Evolutionary conservation across 2,888 invertebrate genomes (phyloP).

Genomic region (Cylindroiulus punctatus): DNA sequence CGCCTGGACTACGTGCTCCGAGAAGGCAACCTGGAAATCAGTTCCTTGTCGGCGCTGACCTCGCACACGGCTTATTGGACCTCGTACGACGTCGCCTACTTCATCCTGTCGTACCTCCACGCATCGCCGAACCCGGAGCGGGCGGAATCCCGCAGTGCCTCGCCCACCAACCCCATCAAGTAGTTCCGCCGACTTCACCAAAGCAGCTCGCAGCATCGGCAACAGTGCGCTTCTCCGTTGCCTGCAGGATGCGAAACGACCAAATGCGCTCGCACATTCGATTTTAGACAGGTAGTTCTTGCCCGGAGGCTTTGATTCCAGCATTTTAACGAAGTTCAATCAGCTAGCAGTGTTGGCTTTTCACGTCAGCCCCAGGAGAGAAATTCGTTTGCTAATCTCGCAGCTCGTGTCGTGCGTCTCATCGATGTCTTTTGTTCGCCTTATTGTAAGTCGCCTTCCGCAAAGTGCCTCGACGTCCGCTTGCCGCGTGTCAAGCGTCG

Average conservation of each 20-base stretch:
- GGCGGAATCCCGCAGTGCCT: not conserved
- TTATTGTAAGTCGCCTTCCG: conserved; percentile 25
- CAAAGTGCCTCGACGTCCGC: not conserved
- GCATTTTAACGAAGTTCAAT: not conserved
- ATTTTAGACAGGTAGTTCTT: not conserved
- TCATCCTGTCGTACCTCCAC: conserved; percentile 70
- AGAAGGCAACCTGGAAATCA: conserved; percentile 71
- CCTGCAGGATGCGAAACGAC: not conserved
- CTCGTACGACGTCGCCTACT: conserved; percentile 74
- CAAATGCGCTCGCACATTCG: not conserved
- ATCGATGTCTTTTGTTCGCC: not conserved
- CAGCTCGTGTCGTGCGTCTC: conserved; percentile 10
- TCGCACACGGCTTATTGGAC: conserved; percentile 76
- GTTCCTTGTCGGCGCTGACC: conserved; percentile 72
- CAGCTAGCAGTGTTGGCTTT: not conserved
- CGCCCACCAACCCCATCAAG: conserved; percentile 36
- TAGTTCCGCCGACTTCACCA: not conserved
- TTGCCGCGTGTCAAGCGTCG: not conserved
- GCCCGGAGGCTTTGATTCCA: not conserved
- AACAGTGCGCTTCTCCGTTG: not conserved
- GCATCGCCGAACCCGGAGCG: conserved; percentile 61
- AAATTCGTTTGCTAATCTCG: not conserved
- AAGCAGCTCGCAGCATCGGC: not conserved
- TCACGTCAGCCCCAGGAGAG: not conserved
- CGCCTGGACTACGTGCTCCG: conserved; percentile 73